These are phyloP conservation scores for Salarias fasciatus DNA, from an alignment of 2,797 vertebrate genomes.

Conservation along the genomic window DNA sequence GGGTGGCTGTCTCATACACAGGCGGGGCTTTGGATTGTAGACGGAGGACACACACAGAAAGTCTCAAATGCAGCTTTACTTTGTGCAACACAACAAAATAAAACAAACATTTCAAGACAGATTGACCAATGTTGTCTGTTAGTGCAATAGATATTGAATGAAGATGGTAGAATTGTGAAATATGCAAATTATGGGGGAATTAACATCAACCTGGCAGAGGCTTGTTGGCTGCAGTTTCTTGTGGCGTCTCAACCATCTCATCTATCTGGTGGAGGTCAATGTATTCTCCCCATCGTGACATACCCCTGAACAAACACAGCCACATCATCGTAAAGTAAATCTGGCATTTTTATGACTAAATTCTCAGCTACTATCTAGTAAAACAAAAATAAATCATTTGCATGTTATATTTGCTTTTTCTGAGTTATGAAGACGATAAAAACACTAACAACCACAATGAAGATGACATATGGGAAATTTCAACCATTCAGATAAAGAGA, in stretches of 20 bases:
- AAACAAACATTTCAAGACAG: too few species aligned
- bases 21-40: constrained; percentile 67
- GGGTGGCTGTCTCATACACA: constrained; percentile 79
- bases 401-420: too few species aligned
- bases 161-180: too few species aligned
- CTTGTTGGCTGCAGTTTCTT: constrained; percentile 58
- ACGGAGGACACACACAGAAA: constrained; percentile 3
- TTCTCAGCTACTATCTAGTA: not conserved
- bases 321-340: not conserved
- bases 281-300: constrained; percentile 95
- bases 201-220: constrained; percentile 65
- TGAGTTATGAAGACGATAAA: too few species aligned
- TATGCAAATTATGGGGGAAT: not conserved
- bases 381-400: too few species aligned
- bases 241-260: constrained; percentile 79
- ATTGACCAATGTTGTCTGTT: too few species aligned
- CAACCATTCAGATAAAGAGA: too few species aligned
- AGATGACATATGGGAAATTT: too few species aligned
- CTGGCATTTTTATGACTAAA: too few species aligned
- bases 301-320: constrained; percentile 81
- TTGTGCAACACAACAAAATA: not conserved
- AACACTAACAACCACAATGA: too few species aligned
- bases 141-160: too few species aligned
- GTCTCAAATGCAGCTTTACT: not conserved
- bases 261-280: constrained; percentile 91